Base-by-base conservation (phyloP, 2,888 invertebrate genomes). In the Bruchidius siliquastri region DNA sequence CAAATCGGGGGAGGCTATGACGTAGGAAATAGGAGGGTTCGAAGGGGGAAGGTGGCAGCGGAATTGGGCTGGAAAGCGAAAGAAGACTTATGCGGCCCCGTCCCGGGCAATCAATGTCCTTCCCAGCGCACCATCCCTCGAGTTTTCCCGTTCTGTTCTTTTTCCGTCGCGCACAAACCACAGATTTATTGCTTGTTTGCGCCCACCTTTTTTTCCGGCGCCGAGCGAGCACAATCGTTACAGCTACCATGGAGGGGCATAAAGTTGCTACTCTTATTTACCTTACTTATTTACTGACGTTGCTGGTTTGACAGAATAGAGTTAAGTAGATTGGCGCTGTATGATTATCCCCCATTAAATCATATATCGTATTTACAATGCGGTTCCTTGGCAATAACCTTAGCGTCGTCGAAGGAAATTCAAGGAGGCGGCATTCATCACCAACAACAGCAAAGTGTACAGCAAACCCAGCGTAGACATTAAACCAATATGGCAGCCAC, bases 21-120 rank as follows among this genome's bases (percentile, higher is more conserved):
- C 10, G 49, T 13, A 82, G 81, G 82, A 81, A 76, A 78, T 79
- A 81, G 77, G 82, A 10, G 68, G 0, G 21, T 67, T n/a, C 67
- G 71, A 71, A 20, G 30, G 71, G 20, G 49, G 71, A 32, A 10
- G 68, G 20, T 8, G 21, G 68, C 18, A 22, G 68, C 68, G 21
- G 68, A 68, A 68, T 22, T n/a, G 68, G 13, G 68, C 21, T 21
- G 68, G 21, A 68, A 68, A 22, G 22, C 68, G 81, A 82, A 82
- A 81, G 82, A 84, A 85, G 85, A 86, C 85, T 85, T 85, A 85
- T 85, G 85, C 81, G 83, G 82, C 49, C 49, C 84, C 83, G 84
- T 85, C 84, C 85, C 79, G 80, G 81, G 83, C 85, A 85, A 86
- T 86, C 86, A 86, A 85, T 86, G 86, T 83, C 81, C 81, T 49